Evolutionary conservation across 2,888 invertebrate genomes (phyloP), one percentile per base, ranked within the genome.

Genomic region (Laothoe populi): DNA sequence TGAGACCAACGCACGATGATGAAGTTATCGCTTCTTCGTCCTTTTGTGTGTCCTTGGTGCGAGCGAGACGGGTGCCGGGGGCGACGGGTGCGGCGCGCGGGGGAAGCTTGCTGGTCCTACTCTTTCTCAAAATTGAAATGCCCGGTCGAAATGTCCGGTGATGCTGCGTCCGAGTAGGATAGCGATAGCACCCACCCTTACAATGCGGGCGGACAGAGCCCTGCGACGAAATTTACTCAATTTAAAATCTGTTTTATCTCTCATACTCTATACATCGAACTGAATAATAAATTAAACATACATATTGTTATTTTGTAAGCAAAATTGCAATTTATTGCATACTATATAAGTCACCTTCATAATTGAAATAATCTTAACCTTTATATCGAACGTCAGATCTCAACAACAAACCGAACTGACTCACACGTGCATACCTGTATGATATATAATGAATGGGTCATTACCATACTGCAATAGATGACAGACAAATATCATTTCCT

Each of bases 41-140:
- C 93, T 93, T 93, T 93, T 93, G 93, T 92, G 86, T 86, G 90
- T 92, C 91, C 90, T 88, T 87, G 82, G 92, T 85, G 89, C 82
- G 84, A 91, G 86, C 81, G 88, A 87, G 90, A 92, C 75, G 76
- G 83, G 64, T 64, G 77, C 68, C 68, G 77, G 86, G 84, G 79
- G 73, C 70, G 76, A 67, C 72, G 68, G 83, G 69, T 77, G 82
- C 19, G 71, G 86, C 79, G 87, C 81, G 82, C 82, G 82, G 73
- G 81, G 87, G 76, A 84, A 83, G 49, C 49, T 53, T 53, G 53
- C 81, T 86, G 88, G 88, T 91, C 90, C 91, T 91, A 90, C 92
- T 92, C 92, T 93, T 92, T 92, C 93, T 93, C 92, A 92, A 92
- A 93, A 93, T 93, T 93, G 92, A 93, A 93, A 93, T 92, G 93